phyloP scores from a whole-genome alignment of 2,888 invertebrate genomes.

The Epirrhoe tristata region DNA sequence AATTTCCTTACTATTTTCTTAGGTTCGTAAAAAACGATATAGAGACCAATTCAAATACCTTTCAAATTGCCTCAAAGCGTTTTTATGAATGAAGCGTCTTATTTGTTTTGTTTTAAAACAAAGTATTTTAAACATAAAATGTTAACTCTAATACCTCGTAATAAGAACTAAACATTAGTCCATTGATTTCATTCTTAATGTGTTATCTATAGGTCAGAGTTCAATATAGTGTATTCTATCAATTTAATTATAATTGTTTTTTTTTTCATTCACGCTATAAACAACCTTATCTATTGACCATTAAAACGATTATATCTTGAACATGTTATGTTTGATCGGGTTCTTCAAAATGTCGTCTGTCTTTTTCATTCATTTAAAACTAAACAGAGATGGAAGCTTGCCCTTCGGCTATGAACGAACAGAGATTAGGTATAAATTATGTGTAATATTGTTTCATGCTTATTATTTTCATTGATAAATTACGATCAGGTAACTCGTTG shows the following conservation, averaged over 20 bases:
- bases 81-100: constrained; percentile 56
- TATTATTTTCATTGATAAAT: constrained; percentile 48
- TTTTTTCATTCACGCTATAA: constrained; percentile 9
- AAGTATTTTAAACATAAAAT: neutral
- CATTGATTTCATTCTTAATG: constrained; percentile 27
- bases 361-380: neutral
- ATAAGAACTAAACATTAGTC: constrained; percentile 33
- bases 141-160: constrained; percentile 18
- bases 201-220: constrained; percentile 54
- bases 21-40: neutral
- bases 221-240: constrained; percentile 52
- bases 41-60: too few relatives aligned
- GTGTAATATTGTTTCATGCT: constrained; percentile 26
- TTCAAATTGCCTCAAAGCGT: constrained; percentile 44
- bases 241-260: constrained; percentile 38
- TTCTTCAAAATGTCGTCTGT: constrained; percentile 7
- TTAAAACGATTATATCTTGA: constrained; percentile 7
- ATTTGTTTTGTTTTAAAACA: constrained; percentile 47
- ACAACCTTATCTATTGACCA: constrained; percentile 2
- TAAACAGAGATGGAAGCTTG: constrained; percentile 13
- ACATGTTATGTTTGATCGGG: neutral
- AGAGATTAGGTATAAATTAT: neutral
- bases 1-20: neutral
- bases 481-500: neutral
- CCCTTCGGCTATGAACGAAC: constrained; percentile 2